These are phyloP conservation scores for Pasiphila rectangulata DNA, from an alignment of 2,888 invertebrate species.

Conservation along the genomic window DNA sequence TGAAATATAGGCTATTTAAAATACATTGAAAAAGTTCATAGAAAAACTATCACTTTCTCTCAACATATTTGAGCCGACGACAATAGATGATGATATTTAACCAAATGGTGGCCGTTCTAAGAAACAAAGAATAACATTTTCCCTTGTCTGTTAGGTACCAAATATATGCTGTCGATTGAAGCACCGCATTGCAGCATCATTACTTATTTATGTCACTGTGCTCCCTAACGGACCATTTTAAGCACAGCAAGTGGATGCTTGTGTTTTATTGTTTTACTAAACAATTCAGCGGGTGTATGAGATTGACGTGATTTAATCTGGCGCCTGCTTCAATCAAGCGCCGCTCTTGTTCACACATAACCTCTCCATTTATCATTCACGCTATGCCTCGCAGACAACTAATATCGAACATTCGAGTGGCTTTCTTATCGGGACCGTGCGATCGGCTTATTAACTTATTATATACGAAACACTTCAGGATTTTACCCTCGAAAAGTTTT, in stretches of 20 bases:
- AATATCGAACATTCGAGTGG: conserved; percentile 27
- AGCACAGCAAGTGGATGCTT: conserved; percentile 40
- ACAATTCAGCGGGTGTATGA: conserved; percentile 37
- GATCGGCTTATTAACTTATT: conserved; percentile 37
- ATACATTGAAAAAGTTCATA: too few species aligned
- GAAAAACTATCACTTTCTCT: too few species aligned
- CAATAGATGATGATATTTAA: too few species aligned
- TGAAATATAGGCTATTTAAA: too few species aligned
- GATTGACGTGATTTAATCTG: conserved; percentile 43
- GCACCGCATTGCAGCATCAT: conserved; percentile 71
- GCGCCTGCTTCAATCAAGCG: conserved; percentile 35
- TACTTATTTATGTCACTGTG: conserved; percentile 75
- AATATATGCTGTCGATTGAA: conserved; percentile 49
- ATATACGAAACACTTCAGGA: too few species aligned
- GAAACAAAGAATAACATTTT: too few species aligned
- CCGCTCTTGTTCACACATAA: conserved; percentile 30
- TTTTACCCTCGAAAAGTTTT: too few species aligned
- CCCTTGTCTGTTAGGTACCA: too few species aligned
- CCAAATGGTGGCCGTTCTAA: too few species aligned
- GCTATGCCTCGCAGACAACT: conserved; percentile 33
- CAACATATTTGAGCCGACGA: too few species aligned
- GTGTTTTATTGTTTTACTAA: conserved; percentile 47
- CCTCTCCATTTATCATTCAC: conserved; percentile 42
- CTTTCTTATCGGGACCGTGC: conserved; percentile 11
- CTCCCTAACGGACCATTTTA: conserved; percentile 53